A percentile compares a stretch with the other conserved stretches of the same genome.
These are phyloP conservation scores for Malthinus seriepunctatus DNA, from an alignment of 2,888 invertebrate species.

Conservation along the genomic window DNA sequence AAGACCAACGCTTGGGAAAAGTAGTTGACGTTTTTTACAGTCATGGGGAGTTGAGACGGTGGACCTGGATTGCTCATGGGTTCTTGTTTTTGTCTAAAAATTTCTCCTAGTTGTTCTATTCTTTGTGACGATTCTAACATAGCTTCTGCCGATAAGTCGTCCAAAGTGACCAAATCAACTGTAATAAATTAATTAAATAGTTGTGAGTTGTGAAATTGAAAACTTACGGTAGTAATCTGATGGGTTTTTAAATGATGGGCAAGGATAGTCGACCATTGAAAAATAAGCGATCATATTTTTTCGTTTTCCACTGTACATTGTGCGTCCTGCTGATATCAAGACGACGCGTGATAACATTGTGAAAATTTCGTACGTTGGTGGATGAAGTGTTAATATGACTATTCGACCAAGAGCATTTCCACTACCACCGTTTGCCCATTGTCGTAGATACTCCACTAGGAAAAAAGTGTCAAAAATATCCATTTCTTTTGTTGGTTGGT, in stretches of 20 bases:
- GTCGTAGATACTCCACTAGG: slow-evolving; percentile 88
- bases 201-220: slow-evolving; percentile 3
- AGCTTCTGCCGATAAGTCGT: slow-evolving; percentile 91
- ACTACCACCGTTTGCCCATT: slow-evolving; percentile 72
- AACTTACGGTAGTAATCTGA: slow-evolving; percentile 92
- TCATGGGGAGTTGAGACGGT: slow-evolving; percentile 74
- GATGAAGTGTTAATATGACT: slow-evolving; percentile 88
- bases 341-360: slow-evolving; percentile 89
- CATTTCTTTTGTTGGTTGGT: slow-evolving; percentile 86
- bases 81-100: slow-evolving; percentile 72
- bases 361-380: slow-evolving; percentile 93
- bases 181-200: slow-evolving; percentile 40
- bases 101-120: slow-evolving; percentile 85
- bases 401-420: slow-evolving; percentile 63
- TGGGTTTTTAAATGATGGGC: slow-evolving; percentile 95
- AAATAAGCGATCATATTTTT: slow-evolving; percentile 93
- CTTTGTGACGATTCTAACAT: slow-evolving; percentile 93
- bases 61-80: slow-evolving; percentile 73
- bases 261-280: slow-evolving; percentile 84
- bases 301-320: slow-evolving; percentile 89
- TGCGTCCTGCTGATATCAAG: slow-evolving; percentile 85
- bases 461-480: slow-evolving; percentile 97
- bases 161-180: slow-evolving; percentile 94
- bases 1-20: slow-evolving; percentile 73
- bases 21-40: slow-evolving; percentile 66